Percentiles rank a stretch among this genome's conserved stretches.
These are phyloP conservation scores for Jaculus jaculus DNA, from an alignment of 2,113 vertebrate species.

Conservation along the genomic window DNA sequence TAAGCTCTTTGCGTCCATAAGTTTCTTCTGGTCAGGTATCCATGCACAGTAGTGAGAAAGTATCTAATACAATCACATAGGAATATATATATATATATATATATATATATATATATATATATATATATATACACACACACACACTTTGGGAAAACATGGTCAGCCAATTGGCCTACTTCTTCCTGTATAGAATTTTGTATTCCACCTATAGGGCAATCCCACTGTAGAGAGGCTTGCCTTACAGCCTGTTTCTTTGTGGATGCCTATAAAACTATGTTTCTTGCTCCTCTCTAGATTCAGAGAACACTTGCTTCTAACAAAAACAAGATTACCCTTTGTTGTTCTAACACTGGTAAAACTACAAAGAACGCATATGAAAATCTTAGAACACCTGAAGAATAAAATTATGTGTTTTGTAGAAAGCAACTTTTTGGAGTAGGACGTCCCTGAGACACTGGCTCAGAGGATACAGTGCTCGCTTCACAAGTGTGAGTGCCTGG, in stretches of 20 bases:
- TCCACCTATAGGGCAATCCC: neutral
- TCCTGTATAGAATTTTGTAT: neutral
- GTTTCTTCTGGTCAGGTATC: too few species aligned
- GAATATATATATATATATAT: too few species aligned
- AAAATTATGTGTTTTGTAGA: neutral
- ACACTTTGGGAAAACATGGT: neutral
- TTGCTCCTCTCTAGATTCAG: slow-evolving; percentile 13
- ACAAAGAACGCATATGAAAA: neutral
- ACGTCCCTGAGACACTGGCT: too few species aligned
- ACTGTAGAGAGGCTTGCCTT: neutral
- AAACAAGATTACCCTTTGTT: neutral
- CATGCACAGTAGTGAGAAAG: too few species aligned
- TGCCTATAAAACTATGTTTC: neutral
- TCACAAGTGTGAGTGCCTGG: too few species aligned
- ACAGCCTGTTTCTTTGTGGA: neutral
- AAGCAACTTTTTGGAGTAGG: neutral
- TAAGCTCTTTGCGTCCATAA: too few species aligned
- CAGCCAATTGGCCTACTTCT: neutral
- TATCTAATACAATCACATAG: too few species aligned
- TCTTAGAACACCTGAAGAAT: neutral
- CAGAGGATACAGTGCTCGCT: too few species aligned
- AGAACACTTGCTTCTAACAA: neutral
- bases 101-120: too few species aligned
- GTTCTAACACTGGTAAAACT: neutral
- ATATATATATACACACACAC: too few species aligned